phyloP scores from a whole-genome alignment of 2,888 invertebrate species.

The Conchocele bisecta region DNA sequence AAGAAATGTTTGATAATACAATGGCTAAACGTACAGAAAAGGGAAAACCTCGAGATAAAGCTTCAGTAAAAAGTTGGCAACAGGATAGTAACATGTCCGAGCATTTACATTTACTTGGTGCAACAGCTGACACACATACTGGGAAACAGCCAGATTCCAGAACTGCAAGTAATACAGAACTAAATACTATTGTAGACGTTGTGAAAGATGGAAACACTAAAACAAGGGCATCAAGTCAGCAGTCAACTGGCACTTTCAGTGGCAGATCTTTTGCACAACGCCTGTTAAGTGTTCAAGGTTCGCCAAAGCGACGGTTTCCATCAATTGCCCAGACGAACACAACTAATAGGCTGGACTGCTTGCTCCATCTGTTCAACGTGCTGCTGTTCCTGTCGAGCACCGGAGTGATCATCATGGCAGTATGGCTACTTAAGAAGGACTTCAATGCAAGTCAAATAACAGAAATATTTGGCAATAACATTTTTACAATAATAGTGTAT shows the following conservation, averaged over 20 bases:
- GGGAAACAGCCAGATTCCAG: not conserved
- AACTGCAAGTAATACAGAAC: too few relatives aligned
- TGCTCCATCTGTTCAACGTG: slow-evolving; percentile 47
- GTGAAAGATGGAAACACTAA: not conserved
- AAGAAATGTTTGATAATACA: too few relatives aligned
- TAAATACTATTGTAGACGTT: not conserved
- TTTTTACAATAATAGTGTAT: slow-evolving; percentile 48
- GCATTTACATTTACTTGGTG: not conserved
- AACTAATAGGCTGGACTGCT: slow-evolving; percentile 40
- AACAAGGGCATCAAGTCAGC: not conserved
- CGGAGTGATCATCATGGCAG: slow-evolving; percentile 36
- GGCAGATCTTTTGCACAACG: not conserved
- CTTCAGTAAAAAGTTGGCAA: not conserved
- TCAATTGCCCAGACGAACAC: slow-evolving; percentile 10
- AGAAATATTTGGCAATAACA: slow-evolving; percentile 46
- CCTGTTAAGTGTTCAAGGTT: not conserved
- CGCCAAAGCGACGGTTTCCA: not conserved
- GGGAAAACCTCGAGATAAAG: not conserved
- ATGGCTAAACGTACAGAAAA: slow-evolving; percentile 31
- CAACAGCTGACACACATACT: not conserved
- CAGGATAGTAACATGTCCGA: slow-evolving; percentile 10
- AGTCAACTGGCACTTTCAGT: not conserved
- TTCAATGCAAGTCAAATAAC: slow-evolving; percentile 50
- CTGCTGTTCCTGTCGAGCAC: slow-evolving; percentile 47
- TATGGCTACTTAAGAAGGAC: slow-evolving; percentile 50